Percentiles rank a stretch among this genome's conserved stretches.
Conservation (phyloP, 2,797 vertebrate species). For the Oreochromis mossambicus region DNA sequence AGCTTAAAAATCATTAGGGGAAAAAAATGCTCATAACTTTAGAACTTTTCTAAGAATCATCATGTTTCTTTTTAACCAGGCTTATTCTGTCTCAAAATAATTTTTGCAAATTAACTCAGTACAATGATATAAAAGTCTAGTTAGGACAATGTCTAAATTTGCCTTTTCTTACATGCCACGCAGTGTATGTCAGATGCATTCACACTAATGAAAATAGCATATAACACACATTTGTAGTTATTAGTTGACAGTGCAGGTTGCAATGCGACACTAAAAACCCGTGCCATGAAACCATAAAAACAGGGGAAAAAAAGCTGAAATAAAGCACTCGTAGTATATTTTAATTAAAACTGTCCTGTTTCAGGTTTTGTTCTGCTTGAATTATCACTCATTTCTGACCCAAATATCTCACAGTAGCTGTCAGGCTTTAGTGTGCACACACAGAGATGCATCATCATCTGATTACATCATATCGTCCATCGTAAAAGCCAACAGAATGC, state of each 20-base stretch:
- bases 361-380: neutral
- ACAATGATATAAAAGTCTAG: neutral
- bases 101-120: neutral
- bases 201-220: neutral
- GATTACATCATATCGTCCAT: constrained; percentile 10
- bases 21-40: neutral
- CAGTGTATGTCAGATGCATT: neutral
- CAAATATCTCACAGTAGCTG: neutral
- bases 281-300: neutral
- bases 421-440: neutral
- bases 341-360: neutral
- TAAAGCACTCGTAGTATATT: neutral
- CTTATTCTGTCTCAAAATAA: neutral
- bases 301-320: neutral
- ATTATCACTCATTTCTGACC: constrained; percentile 1
- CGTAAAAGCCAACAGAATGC: neutral
- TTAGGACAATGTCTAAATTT: neutral
- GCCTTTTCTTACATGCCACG: rapidly evolving
- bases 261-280: neutral
- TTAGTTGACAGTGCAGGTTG: neutral
- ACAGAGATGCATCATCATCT: neutral
- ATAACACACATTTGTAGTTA: neutral
- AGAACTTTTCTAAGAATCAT: neutral
- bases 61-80: neutral
- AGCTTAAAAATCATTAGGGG: neutral